These are phyloP conservation scores for Conistra vaccinii DNA, from an alignment of 2,888 invertebrate species.

Conservation along the genomic window DNA sequence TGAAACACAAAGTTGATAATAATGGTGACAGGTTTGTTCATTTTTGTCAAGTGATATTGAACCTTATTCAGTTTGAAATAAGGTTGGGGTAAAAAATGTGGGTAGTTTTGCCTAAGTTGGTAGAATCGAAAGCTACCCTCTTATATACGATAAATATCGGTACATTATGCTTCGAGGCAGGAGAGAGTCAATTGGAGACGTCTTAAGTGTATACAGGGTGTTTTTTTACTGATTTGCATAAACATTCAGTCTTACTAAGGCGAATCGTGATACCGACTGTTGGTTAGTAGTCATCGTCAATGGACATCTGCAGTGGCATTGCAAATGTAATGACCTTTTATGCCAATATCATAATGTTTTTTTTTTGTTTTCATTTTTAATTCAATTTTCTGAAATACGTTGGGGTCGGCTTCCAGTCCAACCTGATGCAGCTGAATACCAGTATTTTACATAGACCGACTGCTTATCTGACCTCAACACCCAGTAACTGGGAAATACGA, in stretches of 20 bases:
- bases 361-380: no score
- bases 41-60: background rate
- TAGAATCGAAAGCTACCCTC: conserved; percentile 35
- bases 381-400: no score
- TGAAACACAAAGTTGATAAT: background rate
- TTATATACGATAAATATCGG: conserved; percentile 56
- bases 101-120: conserved; percentile 2
- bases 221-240: conserved; percentile 30
- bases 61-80: rapidly evolving
- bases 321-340: no score
- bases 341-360: no score
- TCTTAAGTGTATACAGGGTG: conserved; percentile 58
- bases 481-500: no score
- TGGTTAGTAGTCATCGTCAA: no score
- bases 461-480: no score
- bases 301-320: no score
- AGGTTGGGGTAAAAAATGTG: background rate
- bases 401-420: no score
- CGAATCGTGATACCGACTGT: background rate
- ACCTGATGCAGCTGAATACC: no score
- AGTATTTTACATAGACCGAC: no score
- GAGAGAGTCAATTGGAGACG: conserved; percentile 61
- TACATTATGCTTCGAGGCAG: conserved; percentile 49
- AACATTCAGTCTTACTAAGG: background rate
- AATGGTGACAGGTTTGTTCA: rapidly evolving